These are phyloP conservation scores for Misgurnus anguillicaudatus DNA, from an alignment of 2,113 vertebrate species.

Conservation along the genomic window DNA sequence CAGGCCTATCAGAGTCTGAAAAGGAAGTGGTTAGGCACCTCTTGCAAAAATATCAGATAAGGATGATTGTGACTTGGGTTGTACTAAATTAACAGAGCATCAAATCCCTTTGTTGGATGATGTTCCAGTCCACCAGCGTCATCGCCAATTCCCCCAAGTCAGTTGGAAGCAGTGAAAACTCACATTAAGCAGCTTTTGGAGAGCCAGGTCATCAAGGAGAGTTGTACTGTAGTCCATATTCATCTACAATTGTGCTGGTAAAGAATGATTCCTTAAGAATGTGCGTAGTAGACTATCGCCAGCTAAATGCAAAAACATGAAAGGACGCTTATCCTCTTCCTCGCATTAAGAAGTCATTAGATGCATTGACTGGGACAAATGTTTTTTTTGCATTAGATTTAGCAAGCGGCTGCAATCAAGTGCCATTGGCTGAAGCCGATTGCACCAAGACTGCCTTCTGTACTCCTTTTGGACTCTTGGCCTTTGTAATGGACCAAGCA, in stretches of 20 bases:
- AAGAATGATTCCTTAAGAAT: neutral
- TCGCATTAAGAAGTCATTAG: neutral
- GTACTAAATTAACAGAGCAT: slow-evolving; percentile 8
- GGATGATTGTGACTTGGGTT: neutral
- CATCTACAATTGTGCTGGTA: neutral
- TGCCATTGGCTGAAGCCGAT: neutral
- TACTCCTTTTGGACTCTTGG: neutral
- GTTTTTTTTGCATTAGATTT: neutral
- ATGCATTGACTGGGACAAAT: neutral
- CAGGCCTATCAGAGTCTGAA: neutral
- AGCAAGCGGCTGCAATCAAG: neutral
- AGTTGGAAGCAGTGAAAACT: neutral
- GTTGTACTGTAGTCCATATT: neutral
- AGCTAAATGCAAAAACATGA: neutral
- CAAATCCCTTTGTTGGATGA: neutral
- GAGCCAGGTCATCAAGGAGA: neutral
- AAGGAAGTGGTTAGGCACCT: neutral
- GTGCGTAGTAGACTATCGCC: neutral
- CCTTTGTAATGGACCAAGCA: too few species aligned
- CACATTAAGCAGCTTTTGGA: neutral
- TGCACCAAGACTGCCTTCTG: neutral
- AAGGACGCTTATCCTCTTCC: neutral
- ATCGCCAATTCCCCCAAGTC: neutral
- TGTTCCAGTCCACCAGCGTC: neutral
- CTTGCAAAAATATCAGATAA: neutral